Conservation (phyloP, 1,140 invertebrate genomes). For the Lepidostoma basale region DNA sequence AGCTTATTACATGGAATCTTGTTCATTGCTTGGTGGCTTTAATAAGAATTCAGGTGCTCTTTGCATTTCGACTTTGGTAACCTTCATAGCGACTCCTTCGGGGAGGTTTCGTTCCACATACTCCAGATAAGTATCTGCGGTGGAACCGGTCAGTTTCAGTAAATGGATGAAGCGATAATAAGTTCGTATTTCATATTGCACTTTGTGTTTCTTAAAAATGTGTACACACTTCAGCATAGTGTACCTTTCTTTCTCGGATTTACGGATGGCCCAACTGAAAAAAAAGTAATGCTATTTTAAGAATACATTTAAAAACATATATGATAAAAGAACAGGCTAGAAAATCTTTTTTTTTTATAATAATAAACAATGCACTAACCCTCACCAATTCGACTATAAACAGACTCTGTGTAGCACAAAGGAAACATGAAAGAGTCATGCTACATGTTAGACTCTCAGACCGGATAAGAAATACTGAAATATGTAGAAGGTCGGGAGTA, state of each 20-base stretch:
- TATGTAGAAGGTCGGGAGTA: too few relatives aligned
- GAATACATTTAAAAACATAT: too few relatives aligned
- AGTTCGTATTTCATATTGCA: conserved; percentile 95
- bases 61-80: conserved; percentile 79
- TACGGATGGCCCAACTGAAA: conserved; percentile 73
- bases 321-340: too few relatives aligned
- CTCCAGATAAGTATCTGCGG: conserved; percentile 93
- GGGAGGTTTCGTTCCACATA: conserved; percentile 97
- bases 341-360: too few relatives aligned
- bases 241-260: conserved; percentile 75
- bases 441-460: too few relatives aligned
- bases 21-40: conserved; percentile 50
- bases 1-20: conserved; percentile 34
- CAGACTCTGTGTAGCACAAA: too few relatives aligned
- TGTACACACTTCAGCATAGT: conserved; percentile 88
- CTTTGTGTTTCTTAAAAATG: conserved; percentile 92
- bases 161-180: conserved; percentile 88
- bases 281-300: conserved; percentile 11
- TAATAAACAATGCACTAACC: too few relatives aligned
- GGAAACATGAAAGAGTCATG: too few relatives aligned
- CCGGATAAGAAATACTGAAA: too few relatives aligned
- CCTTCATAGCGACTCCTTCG: conserved; percentile 95
- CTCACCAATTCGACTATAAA: too few relatives aligned
- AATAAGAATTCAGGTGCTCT: conserved; percentile 62
- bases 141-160: conserved; percentile 88